Evolutionary conservation across 2,888 invertebrate species (phyloP).

Genomic region (Ectemnius cavifrons): DNA sequence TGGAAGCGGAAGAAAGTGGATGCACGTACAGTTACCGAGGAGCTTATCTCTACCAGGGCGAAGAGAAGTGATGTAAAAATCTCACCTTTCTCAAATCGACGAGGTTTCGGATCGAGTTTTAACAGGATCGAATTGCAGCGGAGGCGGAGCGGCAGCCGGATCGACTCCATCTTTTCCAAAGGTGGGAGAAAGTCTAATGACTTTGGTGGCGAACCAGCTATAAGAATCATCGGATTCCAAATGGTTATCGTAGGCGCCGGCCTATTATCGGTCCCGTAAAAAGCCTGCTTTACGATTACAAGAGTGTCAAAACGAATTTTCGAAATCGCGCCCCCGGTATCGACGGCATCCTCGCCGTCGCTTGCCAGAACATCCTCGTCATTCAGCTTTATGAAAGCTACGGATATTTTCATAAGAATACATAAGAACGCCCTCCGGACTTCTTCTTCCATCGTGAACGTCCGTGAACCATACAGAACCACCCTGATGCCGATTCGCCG

Average conservation of each 20-base stretch:
- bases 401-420: constrained; percentile 56
- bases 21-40: neutral
- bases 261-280: constrained; percentile 67
- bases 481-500: neutral
- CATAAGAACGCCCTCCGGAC: neutral
- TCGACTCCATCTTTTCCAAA: neutral
- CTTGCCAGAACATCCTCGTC: constrained; percentile 18
- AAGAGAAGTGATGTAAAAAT: neutral
- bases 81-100: neutral
- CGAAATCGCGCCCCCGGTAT: constrained; percentile 51
- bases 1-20: constrained; percentile 9
- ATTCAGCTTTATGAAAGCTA: constrained; percentile 43
- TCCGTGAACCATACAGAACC: constrained; percentile 41
- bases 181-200: too few relatives aligned
- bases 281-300: constrained; percentile 62
- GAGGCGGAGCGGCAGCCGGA: neutral
- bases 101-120: neutral
- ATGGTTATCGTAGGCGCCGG: constrained; percentile 55
- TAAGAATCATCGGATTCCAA: neutral
- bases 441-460: constrained; percentile 23
- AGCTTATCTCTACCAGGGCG: neutral
- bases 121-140: neutral
- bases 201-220: too few relatives aligned
- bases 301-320: constrained; percentile 58
- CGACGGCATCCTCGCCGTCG: constrained; percentile 8